These are phyloP conservation scores for Caenorhabditis sp. DNA, from an alignment of 2,888 invertebrate species.

Conservation along the genomic window DNA sequence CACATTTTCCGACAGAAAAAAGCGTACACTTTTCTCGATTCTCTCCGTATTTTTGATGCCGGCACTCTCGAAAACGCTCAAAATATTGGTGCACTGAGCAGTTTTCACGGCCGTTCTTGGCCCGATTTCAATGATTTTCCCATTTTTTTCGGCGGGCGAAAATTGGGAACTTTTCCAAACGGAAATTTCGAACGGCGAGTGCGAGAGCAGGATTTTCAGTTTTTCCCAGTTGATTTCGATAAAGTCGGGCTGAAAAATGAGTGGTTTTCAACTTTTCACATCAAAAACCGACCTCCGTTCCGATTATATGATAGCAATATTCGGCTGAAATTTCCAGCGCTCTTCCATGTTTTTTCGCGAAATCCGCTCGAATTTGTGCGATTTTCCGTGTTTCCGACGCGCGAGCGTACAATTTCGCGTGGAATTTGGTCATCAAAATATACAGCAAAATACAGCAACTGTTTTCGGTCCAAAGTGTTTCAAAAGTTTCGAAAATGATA, in stretches of 20 bases:
- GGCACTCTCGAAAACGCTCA: slow-evolving; percentile 91
- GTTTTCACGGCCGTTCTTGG: slow-evolving; percentile 84
- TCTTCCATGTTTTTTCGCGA: slow-evolving; percentile 14
- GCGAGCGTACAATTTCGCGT: slow-evolving; percentile 29
- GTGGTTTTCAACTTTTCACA: too few species aligned
- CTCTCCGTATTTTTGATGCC: slow-evolving; percentile 86
- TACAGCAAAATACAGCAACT: too few species aligned
- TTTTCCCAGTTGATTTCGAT: slow-evolving; percentile 9
- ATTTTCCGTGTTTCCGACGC: slow-evolving; percentile 21
- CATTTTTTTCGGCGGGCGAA: background rate
- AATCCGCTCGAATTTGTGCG: slow-evolving; percentile 19
- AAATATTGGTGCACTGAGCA: slow-evolving; percentile 94
- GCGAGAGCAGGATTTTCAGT: slow-evolving; percentile 26
- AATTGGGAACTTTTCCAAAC: slow-evolving; percentile 15
- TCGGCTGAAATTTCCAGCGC: slow-evolving; percentile 40
- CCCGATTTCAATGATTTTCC: slow-evolving; percentile 58
- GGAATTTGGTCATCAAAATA: slow-evolving; percentile 30
- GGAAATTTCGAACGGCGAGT: slow-evolving; percentile 30
- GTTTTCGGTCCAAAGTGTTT: background rate
- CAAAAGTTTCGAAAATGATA: background rate
- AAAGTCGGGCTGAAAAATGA: slow-evolving; percentile 19
- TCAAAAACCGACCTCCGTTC: slow-evolving; percentile 11
- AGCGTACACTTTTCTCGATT: slow-evolving; percentile 88
- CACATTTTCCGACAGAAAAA: slow-evolving; percentile 81
- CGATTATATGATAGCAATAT: slow-evolving; percentile 50